Percentiles rank a stretch among this genome's conserved stretches.
Conservation (phyloP, 2,888 invertebrate genomes). For the Dolichomitus sp. region DNA sequence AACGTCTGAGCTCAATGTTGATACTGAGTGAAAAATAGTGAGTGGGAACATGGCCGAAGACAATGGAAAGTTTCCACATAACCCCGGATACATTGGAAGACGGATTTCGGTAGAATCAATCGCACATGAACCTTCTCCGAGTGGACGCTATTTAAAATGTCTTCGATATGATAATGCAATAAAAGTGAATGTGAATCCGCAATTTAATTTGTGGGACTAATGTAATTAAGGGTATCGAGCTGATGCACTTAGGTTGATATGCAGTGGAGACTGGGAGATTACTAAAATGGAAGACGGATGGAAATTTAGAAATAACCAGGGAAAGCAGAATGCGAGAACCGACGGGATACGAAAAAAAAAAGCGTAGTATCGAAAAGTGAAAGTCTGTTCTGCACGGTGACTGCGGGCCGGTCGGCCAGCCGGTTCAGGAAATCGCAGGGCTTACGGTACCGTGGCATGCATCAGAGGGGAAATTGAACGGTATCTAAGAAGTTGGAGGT, state of each 20-base stretch:
- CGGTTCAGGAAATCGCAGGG: slow-evolving; percentile 44
- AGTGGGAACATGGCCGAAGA: not conserved
- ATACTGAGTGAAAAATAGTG: not conserved
- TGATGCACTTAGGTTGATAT: too few relatives aligned
- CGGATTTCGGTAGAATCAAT: slow-evolving; percentile 25
- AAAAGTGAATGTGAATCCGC: slow-evolving; percentile 14
- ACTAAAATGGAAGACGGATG: not conserved
- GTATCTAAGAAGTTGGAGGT: slow-evolving; percentile 22
- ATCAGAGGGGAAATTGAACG: slow-evolving; percentile 26
- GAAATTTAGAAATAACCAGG: slow-evolving; percentile 19
- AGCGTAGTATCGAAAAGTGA: slow-evolving; percentile 43
- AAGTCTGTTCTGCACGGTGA: slow-evolving; percentile 59
- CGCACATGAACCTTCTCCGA: slow-evolving; percentile 30
- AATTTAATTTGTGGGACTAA: not conserved
- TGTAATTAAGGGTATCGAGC: not conserved
- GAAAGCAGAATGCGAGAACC: not conserved
- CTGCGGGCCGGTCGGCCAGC: not conserved
- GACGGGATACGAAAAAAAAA: not conserved
- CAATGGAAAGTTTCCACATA: not conserved
- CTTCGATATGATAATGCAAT: not conserved
- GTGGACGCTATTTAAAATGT: slow-evolving; percentile 37
- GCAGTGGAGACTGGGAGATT: too few relatives aligned
- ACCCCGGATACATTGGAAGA: not conserved
- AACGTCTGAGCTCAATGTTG: not conserved
- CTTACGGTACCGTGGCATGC: slow-evolving; percentile 45